Evolutionary conservation across 2,797 vertebrate species (phyloP).

Genomic region (Toxotes lorentzi): DNA sequence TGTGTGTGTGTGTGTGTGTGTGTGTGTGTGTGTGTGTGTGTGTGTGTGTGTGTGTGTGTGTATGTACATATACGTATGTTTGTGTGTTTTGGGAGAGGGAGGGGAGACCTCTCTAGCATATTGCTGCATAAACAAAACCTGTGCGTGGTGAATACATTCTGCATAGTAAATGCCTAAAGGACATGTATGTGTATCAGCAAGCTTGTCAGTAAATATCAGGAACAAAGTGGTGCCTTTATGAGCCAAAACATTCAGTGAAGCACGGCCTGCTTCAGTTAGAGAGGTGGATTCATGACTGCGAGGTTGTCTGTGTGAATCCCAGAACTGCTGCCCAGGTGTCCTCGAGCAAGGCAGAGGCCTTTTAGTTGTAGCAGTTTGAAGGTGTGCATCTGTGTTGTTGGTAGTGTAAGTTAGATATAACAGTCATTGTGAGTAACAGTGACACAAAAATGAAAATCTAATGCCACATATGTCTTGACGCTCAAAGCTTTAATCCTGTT

Average conservation of each 20-base stretch:
- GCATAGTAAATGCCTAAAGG: slow-evolving; percentile 42
- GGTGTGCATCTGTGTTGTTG: no score
- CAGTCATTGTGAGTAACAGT: no score
- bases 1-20: slow-evolving; percentile 1
- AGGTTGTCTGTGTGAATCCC: not conserved
- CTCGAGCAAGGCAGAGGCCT: not conserved
- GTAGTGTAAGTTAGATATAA: no score
- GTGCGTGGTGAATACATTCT: slow-evolving; percentile 41
- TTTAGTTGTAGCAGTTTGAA: not conserved
- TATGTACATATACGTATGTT: no score
- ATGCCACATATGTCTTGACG: not conserved
- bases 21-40: not conserved
- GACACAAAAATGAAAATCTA: no score
- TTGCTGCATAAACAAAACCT: slow-evolving; percentile 58
- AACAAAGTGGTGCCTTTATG: slow-evolving; percentile 26
- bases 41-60: not conserved
- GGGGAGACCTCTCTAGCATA: no score
- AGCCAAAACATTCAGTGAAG: slow-evolving; percentile 14
- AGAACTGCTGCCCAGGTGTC: not conserved
- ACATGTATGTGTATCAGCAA: slow-evolving; percentile 3
- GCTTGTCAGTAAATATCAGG: slow-evolving; percentile 40
- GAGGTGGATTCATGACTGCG: not conserved
- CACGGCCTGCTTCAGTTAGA: not conserved
- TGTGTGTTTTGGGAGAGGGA: no score
- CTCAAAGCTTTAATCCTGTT: not conserved